Conservation (phyloP, 2,888 invertebrate genomes). For the Eueremaeus valkanovi region DNA sequence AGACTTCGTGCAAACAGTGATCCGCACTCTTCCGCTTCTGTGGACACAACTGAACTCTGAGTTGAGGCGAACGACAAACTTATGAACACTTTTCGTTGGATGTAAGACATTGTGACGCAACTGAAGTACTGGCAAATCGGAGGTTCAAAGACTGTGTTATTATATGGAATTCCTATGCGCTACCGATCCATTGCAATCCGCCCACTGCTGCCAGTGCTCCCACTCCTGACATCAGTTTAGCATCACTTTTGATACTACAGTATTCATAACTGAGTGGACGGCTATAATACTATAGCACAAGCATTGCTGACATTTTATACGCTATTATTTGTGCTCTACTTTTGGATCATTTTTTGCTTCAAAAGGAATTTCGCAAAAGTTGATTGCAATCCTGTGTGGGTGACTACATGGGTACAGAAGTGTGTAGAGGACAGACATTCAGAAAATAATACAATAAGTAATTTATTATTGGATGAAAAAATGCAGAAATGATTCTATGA, state of each 20-base stretch:
- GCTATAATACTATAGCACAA: not conserved
- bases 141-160: conserved; percentile 13
- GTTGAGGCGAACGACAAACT: not conserved
- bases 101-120: conserved; percentile 24
- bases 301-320: not conserved
- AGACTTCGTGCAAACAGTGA: not conserved
- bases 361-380: not conserved
- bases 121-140: not conserved
- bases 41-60: not conserved
- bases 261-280: not conserved
- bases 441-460: too few species aligned
- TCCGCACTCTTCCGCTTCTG: not conserved
- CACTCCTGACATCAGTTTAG: not conserved
- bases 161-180: conserved; percentile 10
- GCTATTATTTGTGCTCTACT: not conserved
- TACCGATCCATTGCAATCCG: not conserved
- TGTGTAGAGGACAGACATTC: too few species aligned
- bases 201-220: not conserved
- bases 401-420: too few species aligned
- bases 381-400: not conserved
- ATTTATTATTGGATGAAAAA: too few species aligned
- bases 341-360: not conserved
- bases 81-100: conserved; percentile 24
- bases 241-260: conserved; percentile 14
- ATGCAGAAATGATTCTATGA: too few species aligned